Base-by-base conservation (phyloP, 2,113 vertebrate species). In the Parotia lawesii region DNA sequence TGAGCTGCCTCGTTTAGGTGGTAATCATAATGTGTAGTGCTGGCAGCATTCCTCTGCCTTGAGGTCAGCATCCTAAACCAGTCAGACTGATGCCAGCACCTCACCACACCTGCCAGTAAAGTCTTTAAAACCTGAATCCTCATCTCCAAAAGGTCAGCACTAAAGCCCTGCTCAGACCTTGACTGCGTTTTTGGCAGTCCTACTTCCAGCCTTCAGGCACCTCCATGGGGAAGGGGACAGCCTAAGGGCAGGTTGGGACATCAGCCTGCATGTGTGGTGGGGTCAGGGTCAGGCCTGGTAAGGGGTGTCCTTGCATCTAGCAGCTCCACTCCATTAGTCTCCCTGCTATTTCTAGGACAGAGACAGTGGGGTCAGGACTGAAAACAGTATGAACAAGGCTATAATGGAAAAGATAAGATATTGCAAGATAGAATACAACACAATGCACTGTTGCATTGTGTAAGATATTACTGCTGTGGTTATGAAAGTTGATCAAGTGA, bases 41-140 rank as follows among this genome's bases (percentile, higher is more conserved):
- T 1, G 12, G 77, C 66, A 87, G 78, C 93, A 93, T 96, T 94
- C 94, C 78, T 95, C 75, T 94, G 85, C 85, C 91, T 87, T 94
- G 93, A 96, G 44, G 47, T 93, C 92, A 96, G 48, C 89, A 77
- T 66, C 75, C 66, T 73, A 87, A 88, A 95, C 50, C 64, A 40
- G 75, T 81, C 78, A 56, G 85, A 50, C 57, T 54, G 57, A 94
- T 94, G 85, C 50, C 91, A 90, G 29, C 69, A 35, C 64, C 73
- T 89, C 13, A 1, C 84, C 83, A 87, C 89, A 74, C 88, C 92
- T 87, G 45, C 54, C 58, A 31, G 5, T 42, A 42, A 35, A 5
- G 27, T 51, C 85, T 60, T 56, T 79, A 87, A 45, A 88, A 56
- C 29, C 33, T 33, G 66, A 65, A 83, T 58, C 42, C 27, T 89